Conservation (phyloP, 2,888 invertebrate species). For the Strigamia maritima region DNA sequence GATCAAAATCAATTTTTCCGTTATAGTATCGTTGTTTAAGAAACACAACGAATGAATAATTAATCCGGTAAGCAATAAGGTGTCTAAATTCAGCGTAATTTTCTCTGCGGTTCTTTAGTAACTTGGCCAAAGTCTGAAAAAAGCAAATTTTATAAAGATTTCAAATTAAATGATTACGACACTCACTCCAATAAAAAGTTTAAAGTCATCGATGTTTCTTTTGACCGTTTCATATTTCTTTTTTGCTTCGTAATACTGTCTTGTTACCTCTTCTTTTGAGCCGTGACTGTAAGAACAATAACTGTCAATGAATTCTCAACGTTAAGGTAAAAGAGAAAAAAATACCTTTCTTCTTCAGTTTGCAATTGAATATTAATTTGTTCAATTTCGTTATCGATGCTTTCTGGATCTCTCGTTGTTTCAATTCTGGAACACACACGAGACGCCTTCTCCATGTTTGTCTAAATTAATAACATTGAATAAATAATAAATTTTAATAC, state of each 20-base stretch:
- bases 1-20: conserved; percentile 52
- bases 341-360: conserved; percentile 50
- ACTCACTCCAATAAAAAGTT: conserved; percentile 46
- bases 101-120: conserved; percentile 47
- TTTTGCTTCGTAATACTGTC: conserved; percentile 48
- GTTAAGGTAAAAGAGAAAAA: too few relatives aligned
- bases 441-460: conserved; percentile 45
- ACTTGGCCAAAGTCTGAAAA: conserved; percentile 47
- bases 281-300: conserved; percentile 47
- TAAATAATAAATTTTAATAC: too few relatives aligned
- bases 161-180: too few relatives aligned
- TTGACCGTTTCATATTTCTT: conserved; percentile 47
- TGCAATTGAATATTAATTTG: conserved; percentile 48
- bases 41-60: conserved; percentile 49
- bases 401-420: conserved; percentile 47
- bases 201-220: conserved; percentile 44
- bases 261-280: conserved; percentile 48
- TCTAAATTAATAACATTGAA: too few relatives aligned
- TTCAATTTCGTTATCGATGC: conserved; percentile 49
- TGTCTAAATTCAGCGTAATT: conserved; percentile 48
- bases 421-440: conserved; percentile 47
- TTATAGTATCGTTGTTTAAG: conserved; percentile 49
- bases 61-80: conserved; percentile 48
- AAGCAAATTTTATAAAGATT: background rate
- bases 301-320: conserved; percentile 9